phyloP scores from a whole-genome alignment of 2,797 vertebrate species.

The Gallinago solitaria region DNA sequence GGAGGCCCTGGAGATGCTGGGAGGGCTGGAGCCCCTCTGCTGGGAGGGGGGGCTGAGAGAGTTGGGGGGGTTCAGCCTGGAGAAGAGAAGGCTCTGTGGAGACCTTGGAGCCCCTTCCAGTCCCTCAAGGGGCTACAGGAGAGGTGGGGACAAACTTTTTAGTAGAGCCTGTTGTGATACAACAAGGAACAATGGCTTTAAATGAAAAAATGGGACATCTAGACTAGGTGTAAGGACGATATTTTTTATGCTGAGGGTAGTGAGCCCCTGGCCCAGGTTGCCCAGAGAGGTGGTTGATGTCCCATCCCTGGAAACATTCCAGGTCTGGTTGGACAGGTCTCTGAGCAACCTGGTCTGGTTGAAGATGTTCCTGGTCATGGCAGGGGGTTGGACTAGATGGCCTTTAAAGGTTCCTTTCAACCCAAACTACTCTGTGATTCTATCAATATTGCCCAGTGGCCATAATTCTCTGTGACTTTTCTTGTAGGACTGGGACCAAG shows the following conservation, averaged over 20 bases:
- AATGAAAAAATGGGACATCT: not conserved
- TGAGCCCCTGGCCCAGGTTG: not conserved
- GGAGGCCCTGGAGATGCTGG: not conserved
- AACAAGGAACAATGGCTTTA: not conserved
- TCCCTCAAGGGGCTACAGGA: not conserved
- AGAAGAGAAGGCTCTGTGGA: not conserved
- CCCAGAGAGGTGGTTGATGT: not conserved
- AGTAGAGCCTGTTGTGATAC: not conserved
- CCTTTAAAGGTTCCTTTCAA: not conserved
- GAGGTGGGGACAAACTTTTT: not conserved
- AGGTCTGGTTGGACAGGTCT: not conserved
- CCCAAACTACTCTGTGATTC: not conserved
- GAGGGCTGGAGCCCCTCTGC: not conserved
- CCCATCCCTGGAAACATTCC: not conserved
- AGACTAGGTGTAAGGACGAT: not conserved
- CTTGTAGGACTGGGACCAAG: not conserved
- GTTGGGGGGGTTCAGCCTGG: not conserved
- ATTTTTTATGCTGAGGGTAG: not conserved
- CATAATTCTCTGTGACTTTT: not conserved
- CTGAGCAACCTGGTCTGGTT: not conserved
- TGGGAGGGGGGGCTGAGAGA: not conserved
- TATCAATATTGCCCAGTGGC: not conserved
- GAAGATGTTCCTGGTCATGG: not conserved
- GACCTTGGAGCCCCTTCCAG: not conserved
- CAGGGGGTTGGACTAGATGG: not conserved